Evolutionary conservation across 2,888 invertebrate species (phyloP).

Genomic region (Rhogogaster chlorosoma): DNA sequence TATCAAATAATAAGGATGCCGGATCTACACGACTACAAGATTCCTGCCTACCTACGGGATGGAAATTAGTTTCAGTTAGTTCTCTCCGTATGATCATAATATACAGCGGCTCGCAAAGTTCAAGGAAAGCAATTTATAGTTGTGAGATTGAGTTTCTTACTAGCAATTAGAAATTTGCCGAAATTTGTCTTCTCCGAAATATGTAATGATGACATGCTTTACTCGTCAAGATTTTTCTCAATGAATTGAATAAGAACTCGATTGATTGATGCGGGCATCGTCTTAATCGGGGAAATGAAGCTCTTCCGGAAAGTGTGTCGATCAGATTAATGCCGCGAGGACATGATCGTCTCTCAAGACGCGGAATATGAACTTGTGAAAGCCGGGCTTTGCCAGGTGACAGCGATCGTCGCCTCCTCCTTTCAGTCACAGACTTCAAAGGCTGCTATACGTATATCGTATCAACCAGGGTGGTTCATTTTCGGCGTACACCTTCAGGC

Average conservation of each 20-base stretch:
- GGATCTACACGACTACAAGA: background rate
- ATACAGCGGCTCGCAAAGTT: background rate
- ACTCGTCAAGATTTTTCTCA: background rate
- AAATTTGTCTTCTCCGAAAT: background rate
- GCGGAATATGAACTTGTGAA: background rate
- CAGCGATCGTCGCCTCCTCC: background rate
- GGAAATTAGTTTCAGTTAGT: background rate
- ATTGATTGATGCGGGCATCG: background rate
- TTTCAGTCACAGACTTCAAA: constrained; percentile 13
- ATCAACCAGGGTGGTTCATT: constrained; percentile 1
- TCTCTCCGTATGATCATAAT: background rate
- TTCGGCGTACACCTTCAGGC: background rate
- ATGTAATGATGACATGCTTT: background rate
- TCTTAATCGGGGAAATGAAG: background rate
- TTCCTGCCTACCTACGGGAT: background rate
- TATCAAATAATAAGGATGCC: background rate
- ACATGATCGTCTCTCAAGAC: background rate
- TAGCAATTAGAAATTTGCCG: constrained; percentile 15
- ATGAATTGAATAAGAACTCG: background rate
- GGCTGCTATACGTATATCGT: background rate
- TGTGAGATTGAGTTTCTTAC: constrained; percentile 15
- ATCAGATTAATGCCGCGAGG: background rate
- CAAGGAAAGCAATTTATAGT: background rate
- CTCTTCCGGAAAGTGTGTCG: background rate
- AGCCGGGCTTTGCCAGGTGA: background rate